These are phyloP conservation scores for Synergus itoensis DNA, from an alignment of 2,888 invertebrate species.

Conservation along the genomic window DNA sequence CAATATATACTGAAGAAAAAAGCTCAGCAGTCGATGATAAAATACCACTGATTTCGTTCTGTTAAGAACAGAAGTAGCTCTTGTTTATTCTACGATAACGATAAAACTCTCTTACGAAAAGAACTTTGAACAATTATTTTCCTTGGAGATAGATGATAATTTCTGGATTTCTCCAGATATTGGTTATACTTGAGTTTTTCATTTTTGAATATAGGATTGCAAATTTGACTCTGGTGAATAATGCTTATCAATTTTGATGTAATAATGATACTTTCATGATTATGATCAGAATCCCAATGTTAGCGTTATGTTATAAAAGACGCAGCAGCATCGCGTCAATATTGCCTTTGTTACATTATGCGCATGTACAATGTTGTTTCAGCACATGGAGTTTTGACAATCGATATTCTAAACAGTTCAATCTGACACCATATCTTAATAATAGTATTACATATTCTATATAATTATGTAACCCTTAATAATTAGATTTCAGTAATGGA, in stretches of 20 bases:
- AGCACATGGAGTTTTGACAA: constrained; percentile 6
- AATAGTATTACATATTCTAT: not conserved
- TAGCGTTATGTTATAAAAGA: constrained; percentile 2
- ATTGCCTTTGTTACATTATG: constrained; percentile 30
- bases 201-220: not conserved
- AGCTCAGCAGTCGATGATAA: not conserved
- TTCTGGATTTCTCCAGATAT: not conserved
- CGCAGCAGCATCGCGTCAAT: constrained; percentile 25
- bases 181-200: not conserved
- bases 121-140: not conserved
- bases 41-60: not conserved
- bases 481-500: not conserved
- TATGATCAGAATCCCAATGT: not conserved
- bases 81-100: constrained; percentile 9
- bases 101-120: not conserved
- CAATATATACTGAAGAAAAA: not conserved
- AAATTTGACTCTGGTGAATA: not conserved
- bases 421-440: not conserved
- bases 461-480: not conserved
- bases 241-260: not conserved
- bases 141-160: not conserved
- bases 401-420: constrained; percentile 29
- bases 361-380: constrained; percentile 18
- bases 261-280: not conserved
- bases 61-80: not conserved